Evolutionary conservation across 92 coral and sea anemone species (phyloP), one percentile per base, ranked within the genome.

Genomic region (Pocillopora grandis): DNA sequence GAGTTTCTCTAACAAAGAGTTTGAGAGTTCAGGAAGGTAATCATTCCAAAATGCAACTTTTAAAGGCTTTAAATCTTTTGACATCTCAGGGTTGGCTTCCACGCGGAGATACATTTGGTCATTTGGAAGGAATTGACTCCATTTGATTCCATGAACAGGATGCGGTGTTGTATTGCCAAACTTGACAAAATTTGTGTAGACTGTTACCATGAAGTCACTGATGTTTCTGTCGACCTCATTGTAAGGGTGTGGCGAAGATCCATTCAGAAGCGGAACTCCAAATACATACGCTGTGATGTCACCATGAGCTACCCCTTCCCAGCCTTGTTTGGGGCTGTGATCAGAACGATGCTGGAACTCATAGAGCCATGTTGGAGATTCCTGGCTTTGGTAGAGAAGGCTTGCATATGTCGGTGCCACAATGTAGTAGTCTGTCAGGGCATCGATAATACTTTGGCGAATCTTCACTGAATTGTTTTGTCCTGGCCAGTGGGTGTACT

Each of bases 21-120:
- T 75, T 12, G 62, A 83, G 72, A 84, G 21, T 13, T 56, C 33
- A 37, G 88, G 82, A 0, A 84, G 58, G 63, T 91, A 91, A 21
- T 76, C 60, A 74, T 93, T 93, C 97, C 97, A 93, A 87, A 93
- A 93, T 9, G 91, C 95, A 83, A 89, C 81, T 85, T 89, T 91
- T 14, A 80, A 77, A 15, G 95, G 90, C 66, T 86, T 85, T 67
- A 86, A 93, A n/a, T 90, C 80, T 37, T 36, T 83, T 42, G 84
- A 81, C 91, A 85, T 89, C 21, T 49, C 75, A 4, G 87, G 84
- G 2, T 57, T 88, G 27, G 65, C 60, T 21, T 89, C 75, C 35
- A 93, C 80, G 75, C 90, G 87, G 66, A 93, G 93, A 71, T 91
- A 93, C 33, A 79, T 89, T 35, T 90, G 85, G 33, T 80, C 77